phyloP scores from a whole-genome alignment of 2,113 vertebrate species.

The Hippolais icterina region DNA sequence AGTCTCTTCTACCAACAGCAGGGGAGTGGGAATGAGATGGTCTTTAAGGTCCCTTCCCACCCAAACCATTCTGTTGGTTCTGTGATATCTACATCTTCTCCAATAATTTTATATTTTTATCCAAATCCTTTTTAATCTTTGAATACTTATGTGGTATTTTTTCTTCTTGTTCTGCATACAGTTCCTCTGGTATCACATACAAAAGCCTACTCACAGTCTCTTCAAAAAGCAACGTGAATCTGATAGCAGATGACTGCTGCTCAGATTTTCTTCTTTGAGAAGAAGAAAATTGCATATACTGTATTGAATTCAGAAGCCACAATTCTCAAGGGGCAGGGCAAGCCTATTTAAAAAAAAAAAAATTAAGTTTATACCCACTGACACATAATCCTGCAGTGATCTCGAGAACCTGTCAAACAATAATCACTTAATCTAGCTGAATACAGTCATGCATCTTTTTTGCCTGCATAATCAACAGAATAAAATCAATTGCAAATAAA shows the following conservation, averaged over 20 bases:
- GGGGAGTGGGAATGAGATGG: accelerated
- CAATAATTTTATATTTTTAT: neutral
- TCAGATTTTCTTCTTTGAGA: neutral
- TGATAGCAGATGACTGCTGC: neutral
- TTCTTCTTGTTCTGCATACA: neutral
- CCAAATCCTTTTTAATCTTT: neutral
- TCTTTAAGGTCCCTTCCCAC: neutral
- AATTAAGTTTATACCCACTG: neutral
- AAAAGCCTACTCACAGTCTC: neutral
- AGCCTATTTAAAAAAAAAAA: neutral
- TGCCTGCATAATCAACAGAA: neutral
- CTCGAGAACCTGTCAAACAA: neutral
- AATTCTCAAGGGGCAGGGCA: neutral
- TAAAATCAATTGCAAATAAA: neutral
- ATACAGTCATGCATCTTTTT: neutral
- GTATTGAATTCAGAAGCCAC: neutral
- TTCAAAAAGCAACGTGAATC: neutral
- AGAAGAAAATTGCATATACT: neutral
- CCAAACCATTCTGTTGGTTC: neutral
- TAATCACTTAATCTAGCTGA: neutral
- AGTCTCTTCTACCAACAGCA: too few species aligned
- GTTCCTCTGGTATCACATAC: neutral
- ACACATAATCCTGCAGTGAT: neutral
- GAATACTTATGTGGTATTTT: neutral
- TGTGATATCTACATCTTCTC: neutral